Evolutionary conservation across 1,140 invertebrate genomes (phyloP).

Genomic region (Monomorium pharaonis): DNA sequence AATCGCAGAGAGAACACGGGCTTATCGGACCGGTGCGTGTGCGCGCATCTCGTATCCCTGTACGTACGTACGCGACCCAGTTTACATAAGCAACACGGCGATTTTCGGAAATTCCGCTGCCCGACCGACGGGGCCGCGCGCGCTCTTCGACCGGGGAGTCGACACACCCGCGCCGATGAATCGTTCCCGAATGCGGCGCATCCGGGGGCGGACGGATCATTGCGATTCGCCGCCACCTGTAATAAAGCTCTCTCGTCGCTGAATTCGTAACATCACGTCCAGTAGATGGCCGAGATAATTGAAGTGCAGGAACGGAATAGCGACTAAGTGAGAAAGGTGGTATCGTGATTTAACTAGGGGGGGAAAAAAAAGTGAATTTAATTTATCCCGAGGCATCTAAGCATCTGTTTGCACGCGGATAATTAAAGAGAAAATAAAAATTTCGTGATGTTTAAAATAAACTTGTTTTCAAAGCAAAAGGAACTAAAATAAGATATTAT

Average conservation of each 20-base stretch:
- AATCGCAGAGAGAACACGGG: constrained; percentile 28
- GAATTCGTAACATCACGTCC: constrained; percentile 31
- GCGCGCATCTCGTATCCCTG: neutral
- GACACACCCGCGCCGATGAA: neutral
- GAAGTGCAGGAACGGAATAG: neutral
- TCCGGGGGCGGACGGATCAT: constrained; percentile 28
- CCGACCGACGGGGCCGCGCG: constrained; percentile 9
- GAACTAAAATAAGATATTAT: neutral
- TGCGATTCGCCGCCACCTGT: constrained; percentile 16
- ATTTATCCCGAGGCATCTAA: neutral
- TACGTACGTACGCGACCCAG: constrained; percentile 20
- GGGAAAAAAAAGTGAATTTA: neutral
- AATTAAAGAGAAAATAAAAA: neutral
- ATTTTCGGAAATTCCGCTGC: constrained; percentile 32
- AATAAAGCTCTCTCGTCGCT: constrained; percentile 38
- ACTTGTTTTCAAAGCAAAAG: neutral
- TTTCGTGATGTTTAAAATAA: neutral
- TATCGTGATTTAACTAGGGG: neutral
- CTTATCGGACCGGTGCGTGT: constrained; percentile 24
- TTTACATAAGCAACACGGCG: constrained; percentile 44
- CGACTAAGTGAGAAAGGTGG: neutral
- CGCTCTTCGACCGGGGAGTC: neutral
- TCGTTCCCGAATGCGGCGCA: constrained; percentile 21
- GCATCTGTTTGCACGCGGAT: neutral
- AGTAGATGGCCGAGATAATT: constrained; percentile 13